These are phyloP conservation scores for Semicossyphus pulcher DNA, from an alignment of 2,113 vertebrate species.

Conservation along the genomic window DNA sequence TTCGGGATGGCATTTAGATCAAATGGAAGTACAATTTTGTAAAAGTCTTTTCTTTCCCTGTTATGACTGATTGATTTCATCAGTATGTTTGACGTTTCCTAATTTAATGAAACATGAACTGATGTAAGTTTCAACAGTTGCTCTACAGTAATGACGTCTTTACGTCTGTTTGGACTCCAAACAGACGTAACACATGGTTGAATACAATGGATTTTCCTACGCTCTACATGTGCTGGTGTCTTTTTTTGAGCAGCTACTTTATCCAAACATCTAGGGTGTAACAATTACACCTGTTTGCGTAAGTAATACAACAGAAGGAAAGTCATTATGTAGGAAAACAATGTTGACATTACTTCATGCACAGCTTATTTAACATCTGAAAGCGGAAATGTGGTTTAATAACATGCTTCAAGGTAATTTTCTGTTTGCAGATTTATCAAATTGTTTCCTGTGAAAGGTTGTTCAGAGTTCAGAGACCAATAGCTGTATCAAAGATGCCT, in stretches of 20 bases:
- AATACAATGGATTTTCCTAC: constrained; percentile 28
- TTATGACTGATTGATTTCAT: constrained; percentile 1
- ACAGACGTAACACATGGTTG: constrained; percentile 10
- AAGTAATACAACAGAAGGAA: no score
- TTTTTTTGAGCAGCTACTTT: neutral
- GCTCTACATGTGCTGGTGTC: neutral
- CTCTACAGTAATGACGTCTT: neutral
- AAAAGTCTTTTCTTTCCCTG: constrained; percentile 2
- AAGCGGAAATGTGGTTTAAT: no score
- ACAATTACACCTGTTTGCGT: no score
- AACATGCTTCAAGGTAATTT: no score
- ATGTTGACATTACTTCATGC: no score
- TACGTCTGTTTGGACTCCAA: neutral
- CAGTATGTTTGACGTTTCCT: neutral
- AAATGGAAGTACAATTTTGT: constrained; percentile 51
- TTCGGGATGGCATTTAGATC: constrained; percentile 62
- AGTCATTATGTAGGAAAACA: no score
- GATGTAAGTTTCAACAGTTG: neutral
- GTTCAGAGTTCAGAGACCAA: no score
- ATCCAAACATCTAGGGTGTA: no score
- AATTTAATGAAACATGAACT: constrained; percentile 4
- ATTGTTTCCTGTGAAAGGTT: no score
- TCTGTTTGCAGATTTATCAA: no score
- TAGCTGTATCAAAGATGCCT: no score
- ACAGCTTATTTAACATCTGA: no score